Base-by-base conservation (phyloP, 1,140 invertebrate species). In the Solenopsis fugax region DNA sequence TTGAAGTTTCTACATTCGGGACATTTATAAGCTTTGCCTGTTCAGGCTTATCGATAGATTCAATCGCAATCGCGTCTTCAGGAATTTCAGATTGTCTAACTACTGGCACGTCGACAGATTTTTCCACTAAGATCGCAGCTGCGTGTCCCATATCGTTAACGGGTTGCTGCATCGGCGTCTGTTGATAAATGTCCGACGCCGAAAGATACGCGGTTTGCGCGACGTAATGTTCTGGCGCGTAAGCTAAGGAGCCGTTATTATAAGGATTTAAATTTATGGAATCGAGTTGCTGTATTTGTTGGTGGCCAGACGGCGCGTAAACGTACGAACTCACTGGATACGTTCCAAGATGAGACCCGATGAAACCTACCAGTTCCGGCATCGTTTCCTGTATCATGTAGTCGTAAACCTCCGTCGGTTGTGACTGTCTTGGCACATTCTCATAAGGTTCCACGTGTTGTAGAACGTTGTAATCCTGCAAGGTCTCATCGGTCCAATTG, bases 331-430 rank as follows among this genome's bases (percentile, higher is more conserved):
- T 87, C 1, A 93, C 91, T 7, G 94, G 93, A 89, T 93, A 95
- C 18, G 90, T 87, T 41, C 87, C 91, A n/a, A 95, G 87, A 60
- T 93, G 93, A 16, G 96, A 95, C 58, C 94, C 95, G 50, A 96
- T 96, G 72, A 95, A 96, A 24, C 94, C 95, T 21, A 96, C 94
- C 69, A 96, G 91, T 84, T 96, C 95, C 0, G 96, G 95, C 77
- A 96, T 93, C 2, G 95, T 52, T 5, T 69, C 76, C 29, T 84
- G 95, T 76, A 95, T 95, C 13, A 96, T 95, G 48, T 95, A 96
- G 37, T 95, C 93, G 77, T 94, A 96, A 34, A 95, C 91, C n/a
- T 93, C 91, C 82, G 85, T 16, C 29, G 86, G 58, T 21, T 89
- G 87, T 1, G 77, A 73, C 24, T 75, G 29, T 1, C 67, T 48